A percentile compares a stretch with the other conserved stretches of the same genome.
Evolutionary conservation across 1,140 invertebrate genomes (phyloP).

Genomic region (roundworm (Caenorhabditis elegans)): WBcel235 BX284604.4:10060501-10061000

Average conservation of each 20-base stretch:
- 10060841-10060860: neutral
- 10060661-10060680: neutral
- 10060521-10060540: neutral
- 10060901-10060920: neutral
- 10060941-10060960: neutral
- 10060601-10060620: too few species aligned
- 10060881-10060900: too few species aligned
- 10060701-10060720: constrained; percentile 11
- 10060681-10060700: neutral
- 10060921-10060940: constrained; percentile 11
- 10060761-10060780: neutral
- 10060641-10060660: neutral
- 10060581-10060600: too few species aligned
- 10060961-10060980: neutral
- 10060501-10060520: neutral
- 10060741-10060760: neutral
- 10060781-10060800: neutral
- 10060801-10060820: neutral
- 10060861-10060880: too few species aligned
- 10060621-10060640: neutral
- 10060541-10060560: too few species aligned
- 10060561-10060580: too few species aligned
- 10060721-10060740: neutral
- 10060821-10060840: neutral
- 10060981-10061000: neutral